Base-by-base conservation (phyloP, 2,888 invertebrate species). In the Entomobrya proxima region DNA sequence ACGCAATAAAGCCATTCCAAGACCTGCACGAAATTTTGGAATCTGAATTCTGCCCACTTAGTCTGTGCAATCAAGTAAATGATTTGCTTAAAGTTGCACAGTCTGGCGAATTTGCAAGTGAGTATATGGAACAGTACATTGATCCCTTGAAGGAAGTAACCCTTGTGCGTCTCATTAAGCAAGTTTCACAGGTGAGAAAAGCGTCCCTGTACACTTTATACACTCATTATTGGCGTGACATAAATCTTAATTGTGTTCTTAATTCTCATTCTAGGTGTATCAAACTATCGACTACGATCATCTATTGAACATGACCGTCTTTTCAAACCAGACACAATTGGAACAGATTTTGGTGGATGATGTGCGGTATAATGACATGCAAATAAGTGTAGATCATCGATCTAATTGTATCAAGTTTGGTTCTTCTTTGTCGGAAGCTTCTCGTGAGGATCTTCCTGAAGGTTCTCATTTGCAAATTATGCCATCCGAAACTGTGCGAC, bases 1-100 rank as follows among this genome's bases (percentile, higher is more conserved):
- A 97, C 88, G 98, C 98, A 0, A 95, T 96, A 6, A 95, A 96
- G 0, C 96, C 97, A 91, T 94, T 98, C 61, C 97, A 97, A 92
- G 96, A 97, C 90, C 93, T 99, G 78, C 97, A 98, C 92, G 94
- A 95, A 4, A 96, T 96, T 95, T 93, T 99, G 84, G 99, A 99
- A 92, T 95, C 97, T n/a, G 98, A 99, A 89, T 99, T 99, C 91
- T 96, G 98, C 91, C 99, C 99, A 0, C 93, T 99, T 67, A 94
- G 95, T 87, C 93, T 99, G 76, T 98, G 98, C 92, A 93, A 93
- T 81, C 94, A 96, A 80, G 97, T 98, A 1, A 94, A 97, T 91
- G 93, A 94, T 0, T 95, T 96, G 50, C 95, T 98, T 87, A 95
- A 96, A 90, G 94, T 94, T 13, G 93, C 99, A 21, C 94, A 77